These are phyloP conservation scores for Bruchidius siliquastri DNA, from an alignment of 2,888 invertebrate genomes.

Conservation along the genomic window DNA sequence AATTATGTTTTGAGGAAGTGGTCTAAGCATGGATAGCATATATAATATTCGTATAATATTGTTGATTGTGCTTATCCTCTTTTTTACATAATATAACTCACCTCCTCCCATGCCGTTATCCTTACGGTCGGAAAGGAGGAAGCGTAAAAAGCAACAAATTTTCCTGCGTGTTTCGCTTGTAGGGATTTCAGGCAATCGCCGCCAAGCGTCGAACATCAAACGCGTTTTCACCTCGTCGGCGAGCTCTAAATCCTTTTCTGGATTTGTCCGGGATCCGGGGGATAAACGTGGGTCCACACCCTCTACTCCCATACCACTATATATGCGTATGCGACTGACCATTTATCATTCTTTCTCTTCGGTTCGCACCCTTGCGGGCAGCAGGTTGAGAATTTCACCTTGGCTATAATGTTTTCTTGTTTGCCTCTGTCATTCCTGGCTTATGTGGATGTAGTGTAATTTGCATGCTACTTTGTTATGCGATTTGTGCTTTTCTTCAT, in stretches of 20 bases:
- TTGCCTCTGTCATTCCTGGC: background rate
- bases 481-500: background rate
- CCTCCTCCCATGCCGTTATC: too few relatives aligned
- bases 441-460: background rate
- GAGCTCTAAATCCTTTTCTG: background rate
- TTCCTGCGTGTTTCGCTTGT: background rate
- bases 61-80: too few relatives aligned
- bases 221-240: background rate
- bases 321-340: background rate
- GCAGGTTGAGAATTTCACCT: constrained; percentile 1
- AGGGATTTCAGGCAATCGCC: background rate
- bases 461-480: background rate
- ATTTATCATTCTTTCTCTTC: background rate
- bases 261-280: background rate
- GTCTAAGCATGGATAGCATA: too few relatives aligned
- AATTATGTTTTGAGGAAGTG: too few relatives aligned
- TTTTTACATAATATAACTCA: too few relatives aligned
- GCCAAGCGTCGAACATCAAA: background rate
- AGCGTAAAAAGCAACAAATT: background rate
- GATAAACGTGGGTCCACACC: background rate
- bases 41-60: too few relatives aligned
- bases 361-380: background rate
- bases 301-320: background rate
- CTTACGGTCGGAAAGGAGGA: background rate
- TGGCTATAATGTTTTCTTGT: background rate